Base-by-base conservation (phyloP, 2,113 vertebrate genomes). In the Eurystomus gularis region DNA sequence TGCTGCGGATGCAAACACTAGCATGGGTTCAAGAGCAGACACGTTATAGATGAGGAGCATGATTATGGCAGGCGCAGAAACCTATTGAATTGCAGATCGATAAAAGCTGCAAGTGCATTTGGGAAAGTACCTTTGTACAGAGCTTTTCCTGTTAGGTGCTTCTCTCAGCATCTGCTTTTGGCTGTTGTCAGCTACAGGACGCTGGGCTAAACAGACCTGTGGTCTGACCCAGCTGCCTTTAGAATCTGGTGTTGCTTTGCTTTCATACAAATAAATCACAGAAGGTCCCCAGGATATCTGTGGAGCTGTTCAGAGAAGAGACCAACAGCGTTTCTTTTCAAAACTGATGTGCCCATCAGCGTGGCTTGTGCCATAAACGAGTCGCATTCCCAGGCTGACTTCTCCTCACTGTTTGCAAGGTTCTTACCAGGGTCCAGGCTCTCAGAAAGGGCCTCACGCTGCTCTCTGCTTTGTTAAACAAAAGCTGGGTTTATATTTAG, bases 401-500 rank as follows among this genome's bases (percentile, higher is more conserved):
- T 13, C 46, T 85, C 78, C 71, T 55, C 33, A 51, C 73, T 33
- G 7, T 89, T 97, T 91, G 39, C 92, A 92, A 39, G 3, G 11
- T 33, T 85, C 46, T 82, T 95, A 76, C 68, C 69, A 90, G 88
- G 83, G 86, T 64, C 65, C 76, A 82, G 93, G 92, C 88, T 82
- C 79, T 76, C 90, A 83, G 88, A 83, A 92, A 52, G 54, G 91
- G 76, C 78, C 84, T 93, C 97, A 68, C 49, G 96, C 96, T 97
- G 97, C 92, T 96, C 83, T 91, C 84, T 92, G 88, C 97, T 98
- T 98, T 93, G 94, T 96, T 97, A 97, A 97, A 97, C 93, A 98
- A 96, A 96, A 97, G 95, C 78, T 98, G 95, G 87, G 89, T 98
- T 98, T 97, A 87, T 95, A 93, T 98, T 98, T 97, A 98, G 97